Evolutionary conservation across 2,888 invertebrate genomes (phyloP), one percentile per base, ranked within the genome.

Genomic region (Seira musarum): DNA sequence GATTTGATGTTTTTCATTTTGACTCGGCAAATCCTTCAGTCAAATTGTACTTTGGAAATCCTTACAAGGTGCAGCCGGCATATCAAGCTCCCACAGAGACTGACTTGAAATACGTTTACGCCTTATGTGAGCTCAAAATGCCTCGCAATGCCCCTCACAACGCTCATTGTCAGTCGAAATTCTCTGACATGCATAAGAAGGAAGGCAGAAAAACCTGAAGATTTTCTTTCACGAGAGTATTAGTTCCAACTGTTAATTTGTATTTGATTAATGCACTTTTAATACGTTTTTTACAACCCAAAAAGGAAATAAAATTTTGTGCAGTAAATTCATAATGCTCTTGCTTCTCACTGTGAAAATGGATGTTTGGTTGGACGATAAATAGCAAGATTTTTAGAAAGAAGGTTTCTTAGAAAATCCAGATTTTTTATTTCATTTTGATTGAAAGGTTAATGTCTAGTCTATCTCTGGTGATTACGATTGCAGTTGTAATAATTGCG

Each of bases 221-320:
- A 40, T 8, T 40, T 49, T 30, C 30, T n/a, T 49, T 49, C 30
- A 30, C 30, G 30, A 30, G 30, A 30, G 30, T 30, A 49, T 49
- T 49, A 49, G 49, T 49, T 49, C 49, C 49, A 49, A 49, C 49
- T 13, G 17, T 49, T 49, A 49, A 49, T 49, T 49, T 49, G 17
- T 49, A 49, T 49, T 49, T 49, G 49, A 49, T 49, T 49, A 49
- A 49, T 49, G 49, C 17, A 49, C 49, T 49, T 49, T 49, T 49
- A 49, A 49, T 49, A 49, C 13, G 15, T 49, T 49, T 49, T 49
- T 49, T 49, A 49, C 49, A n/a, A n/a, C 49, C 15, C 49, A 30
- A 30, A 30, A 30, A 30, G 30, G 30, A 30, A 30, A 30, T 30
- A 30, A 30, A 30, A 30, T 30, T 30, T 30, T 30, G 2, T 30